Conservation (phyloP, 2,888 invertebrate species). For the Orchesellides sinensis region DNA sequence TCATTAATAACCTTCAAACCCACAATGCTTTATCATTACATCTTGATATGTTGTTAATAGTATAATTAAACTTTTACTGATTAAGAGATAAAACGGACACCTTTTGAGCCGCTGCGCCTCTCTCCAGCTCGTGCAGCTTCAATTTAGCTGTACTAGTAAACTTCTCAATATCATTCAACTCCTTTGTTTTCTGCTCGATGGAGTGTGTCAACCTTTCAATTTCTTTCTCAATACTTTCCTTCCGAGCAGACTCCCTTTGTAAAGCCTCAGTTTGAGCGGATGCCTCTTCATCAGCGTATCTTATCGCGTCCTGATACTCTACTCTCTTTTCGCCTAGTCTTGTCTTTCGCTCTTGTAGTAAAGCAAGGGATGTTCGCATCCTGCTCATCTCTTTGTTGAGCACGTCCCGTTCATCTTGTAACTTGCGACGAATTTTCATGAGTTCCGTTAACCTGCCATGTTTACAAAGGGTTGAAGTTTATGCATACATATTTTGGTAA, state of each 20-base stretch:
- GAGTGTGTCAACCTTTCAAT: conserved; percentile 46
- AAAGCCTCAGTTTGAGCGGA: conserved; percentile 66
- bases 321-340: conserved; percentile 42
- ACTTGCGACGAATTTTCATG: conserved; percentile 60
- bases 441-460: conserved; percentile 65
- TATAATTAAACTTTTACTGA: not conserved
- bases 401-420: conserved; percentile 63
- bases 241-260: conserved; percentile 65
- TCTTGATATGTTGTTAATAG: not conserved
- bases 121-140: conserved; percentile 64
- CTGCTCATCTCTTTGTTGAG: conserved; percentile 58
- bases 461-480: not conserved
- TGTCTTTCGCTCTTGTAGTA: conserved; percentile 47
- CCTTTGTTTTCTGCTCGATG: conserved; percentile 55
- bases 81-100: conserved; percentile 28
- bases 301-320: conserved; percentile 62
- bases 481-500: not conserved
- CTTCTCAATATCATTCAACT: conserved; percentile 51
- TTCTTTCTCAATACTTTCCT: conserved; percentile 52
- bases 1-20: conserved; percentile 64
- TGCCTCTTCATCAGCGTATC: conserved; percentile 65
- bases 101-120: conserved; percentile 60
- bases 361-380: conserved; percentile 57
- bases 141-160: conserved; percentile 33
- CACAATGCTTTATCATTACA: conserved; percentile 20